A percentile compares a stretch with the other conserved stretches of the same genome.
Conservation (phyloP, 2,797 vertebrate genomes). For the Hyperoplus immaculatus region DNA sequence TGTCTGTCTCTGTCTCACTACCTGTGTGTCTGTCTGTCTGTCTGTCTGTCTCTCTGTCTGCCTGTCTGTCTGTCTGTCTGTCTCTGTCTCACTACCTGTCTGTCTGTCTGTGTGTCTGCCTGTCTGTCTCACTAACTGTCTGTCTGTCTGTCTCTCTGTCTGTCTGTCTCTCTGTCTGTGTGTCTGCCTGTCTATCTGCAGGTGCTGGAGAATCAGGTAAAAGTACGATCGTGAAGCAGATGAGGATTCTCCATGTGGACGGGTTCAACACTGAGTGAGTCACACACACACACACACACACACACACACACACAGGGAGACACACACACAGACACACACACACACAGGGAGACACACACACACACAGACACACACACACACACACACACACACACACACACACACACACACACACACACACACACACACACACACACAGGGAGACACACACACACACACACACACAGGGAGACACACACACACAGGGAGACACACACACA, state of each 20-base stretch:
- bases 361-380: too few species aligned
- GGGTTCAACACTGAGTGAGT: constrained; percentile 98
- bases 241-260: constrained; percentile 98
- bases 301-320: too few species aligned
- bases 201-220: constrained; percentile 98
- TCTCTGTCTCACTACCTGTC: too few species aligned
- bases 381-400: too few species aligned
- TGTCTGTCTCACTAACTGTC: background rate
- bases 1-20: background rate
- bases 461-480: too few species aligned
- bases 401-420: too few species aligned
- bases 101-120: background rate
- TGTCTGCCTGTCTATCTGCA: constrained; percentile 66
- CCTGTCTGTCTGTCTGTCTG: too few species aligned
- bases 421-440: too few species aligned
- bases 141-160: background rate
- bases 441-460: too few species aligned
- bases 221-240: constrained; percentile 99
- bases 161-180: background rate
- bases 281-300: background rate
- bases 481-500: too few species aligned
- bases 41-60: background rate
- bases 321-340: too few species aligned
- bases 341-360: too few species aligned
- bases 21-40: background rate